Conservation (phyloP, 1,140 invertebrate species). For the Heliconius hermathena region DNA sequence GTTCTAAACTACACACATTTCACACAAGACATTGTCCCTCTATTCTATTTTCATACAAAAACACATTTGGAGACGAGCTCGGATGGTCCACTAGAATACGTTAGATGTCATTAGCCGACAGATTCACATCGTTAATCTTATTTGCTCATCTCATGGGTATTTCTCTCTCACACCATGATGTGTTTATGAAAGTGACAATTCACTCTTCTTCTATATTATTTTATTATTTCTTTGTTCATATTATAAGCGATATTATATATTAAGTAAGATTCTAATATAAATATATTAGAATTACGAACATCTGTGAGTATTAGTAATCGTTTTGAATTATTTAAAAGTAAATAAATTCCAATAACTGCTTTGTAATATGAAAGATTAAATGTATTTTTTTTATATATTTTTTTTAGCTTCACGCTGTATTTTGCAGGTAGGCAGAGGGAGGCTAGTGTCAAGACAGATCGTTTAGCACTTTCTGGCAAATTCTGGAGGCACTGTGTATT, state of each 20-base stretch:
- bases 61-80: neutral
- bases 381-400: no score
- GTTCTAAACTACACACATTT: neutral
- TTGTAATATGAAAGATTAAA: no score
- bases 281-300: no score
- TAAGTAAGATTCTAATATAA: neutral
- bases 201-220: neutral
- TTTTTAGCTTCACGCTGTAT: no score
- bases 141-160: conserved; percentile 19
- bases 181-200: conserved; percentile 1
- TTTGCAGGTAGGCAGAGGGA: no score
- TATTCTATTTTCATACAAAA: conserved; percentile 1
- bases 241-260: neutral
- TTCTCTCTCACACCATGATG: neutral
- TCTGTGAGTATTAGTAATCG: no score
- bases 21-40: neutral
- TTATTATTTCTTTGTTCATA: neutral
- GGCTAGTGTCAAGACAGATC: no score
- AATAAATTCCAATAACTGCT: no score
- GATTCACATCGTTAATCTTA: conserved; percentile 28
- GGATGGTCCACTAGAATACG: conserved; percentile 11
- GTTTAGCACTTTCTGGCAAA: no score
- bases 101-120: conserved; percentile 26
- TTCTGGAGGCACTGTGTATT: no score
- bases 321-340: no score